Conservation (phyloP, 2,888 invertebrate genomes). For the Drosophila mimetica region DNA sequence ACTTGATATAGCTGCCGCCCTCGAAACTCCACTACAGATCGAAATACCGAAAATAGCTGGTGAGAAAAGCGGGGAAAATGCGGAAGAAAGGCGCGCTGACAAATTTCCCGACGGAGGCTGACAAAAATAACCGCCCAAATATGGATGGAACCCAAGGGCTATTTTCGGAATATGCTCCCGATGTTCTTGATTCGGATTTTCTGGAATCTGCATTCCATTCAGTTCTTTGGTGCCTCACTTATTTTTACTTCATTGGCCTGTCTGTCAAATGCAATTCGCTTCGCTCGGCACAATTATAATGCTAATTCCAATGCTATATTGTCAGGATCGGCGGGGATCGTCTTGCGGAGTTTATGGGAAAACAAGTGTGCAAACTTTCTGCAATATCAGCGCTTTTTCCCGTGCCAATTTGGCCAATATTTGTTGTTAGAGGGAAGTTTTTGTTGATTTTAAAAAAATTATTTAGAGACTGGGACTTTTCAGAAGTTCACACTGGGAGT, state of each 20-base stretch:
- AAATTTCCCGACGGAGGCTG: conserved; percentile 28
- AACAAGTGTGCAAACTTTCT: conserved; percentile 4
- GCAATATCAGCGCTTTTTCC: conserved; percentile 7
- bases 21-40: not conserved
- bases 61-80: not conserved
- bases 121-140: conserved; percentile 41
- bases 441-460: not conserved
- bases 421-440: conserved; percentile 4
- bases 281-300: conserved; percentile 30
- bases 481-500: not conserved
- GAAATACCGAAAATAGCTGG: conserved; percentile 18
- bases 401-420: not conserved
- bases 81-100: conserved; percentile 25
- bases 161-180: conserved; percentile 10
- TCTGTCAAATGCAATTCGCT: conserved; percentile 41
- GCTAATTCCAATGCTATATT: conserved; percentile 5
- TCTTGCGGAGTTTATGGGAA: conserved; percentile 26
- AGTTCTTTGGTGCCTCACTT: not conserved
- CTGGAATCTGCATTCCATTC: not conserved
- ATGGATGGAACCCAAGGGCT: conserved; percentile 23
- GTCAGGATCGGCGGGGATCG: conserved; percentile 27
- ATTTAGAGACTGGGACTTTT: not conserved
- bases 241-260: conserved; percentile 3
- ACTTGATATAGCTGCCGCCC: conserved; percentile 14
- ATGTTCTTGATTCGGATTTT: conserved; percentile 2